These are phyloP conservation scores for Argyrosomus japonicus DNA, from an alignment of 2,113 vertebrate species.

Conservation along the genomic window DNA sequence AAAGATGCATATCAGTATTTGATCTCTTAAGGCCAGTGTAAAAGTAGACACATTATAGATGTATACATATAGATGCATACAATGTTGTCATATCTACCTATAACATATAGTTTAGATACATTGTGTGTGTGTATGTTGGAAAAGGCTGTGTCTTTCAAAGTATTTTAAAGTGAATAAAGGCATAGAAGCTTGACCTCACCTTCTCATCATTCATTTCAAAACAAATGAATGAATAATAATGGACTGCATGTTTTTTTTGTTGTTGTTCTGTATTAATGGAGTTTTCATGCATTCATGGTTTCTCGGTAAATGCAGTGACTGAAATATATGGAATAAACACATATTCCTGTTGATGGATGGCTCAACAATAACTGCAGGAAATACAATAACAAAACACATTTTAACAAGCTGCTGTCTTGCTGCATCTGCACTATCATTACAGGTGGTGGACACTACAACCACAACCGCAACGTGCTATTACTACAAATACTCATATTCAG, in stretches of 20 bases:
- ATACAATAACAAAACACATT: conserved; percentile 5
- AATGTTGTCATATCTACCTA: conserved; percentile 22
- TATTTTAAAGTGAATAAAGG: not conserved
- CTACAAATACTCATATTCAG: not conserved
- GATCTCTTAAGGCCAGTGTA: conserved; percentile 10
- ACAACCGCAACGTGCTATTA: not conserved
- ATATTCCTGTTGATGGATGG: not conserved
- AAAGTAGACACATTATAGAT: conserved; percentile 37
- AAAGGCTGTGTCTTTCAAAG: not conserved
- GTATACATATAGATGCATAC: not conserved
- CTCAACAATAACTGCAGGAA: not conserved
- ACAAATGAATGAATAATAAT: not conserved
- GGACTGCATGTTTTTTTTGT: not conserved
- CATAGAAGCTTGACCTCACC: not conserved
- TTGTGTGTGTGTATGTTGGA: not conserved
- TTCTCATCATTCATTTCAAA: not conserved
- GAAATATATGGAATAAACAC: not conserved
- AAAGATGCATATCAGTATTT: too few species aligned
- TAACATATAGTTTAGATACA: not conserved
- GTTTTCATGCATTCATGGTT: not conserved
- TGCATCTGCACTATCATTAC: not conserved
- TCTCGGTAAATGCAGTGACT: not conserved
- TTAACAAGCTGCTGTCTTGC: not conserved
- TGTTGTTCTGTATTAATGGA: not conserved
- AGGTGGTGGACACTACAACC: not conserved